These are phyloP conservation scores for Crioceris asparagi DNA, from an alignment of 2,888 invertebrate genomes.

Conservation along the genomic window DNA sequence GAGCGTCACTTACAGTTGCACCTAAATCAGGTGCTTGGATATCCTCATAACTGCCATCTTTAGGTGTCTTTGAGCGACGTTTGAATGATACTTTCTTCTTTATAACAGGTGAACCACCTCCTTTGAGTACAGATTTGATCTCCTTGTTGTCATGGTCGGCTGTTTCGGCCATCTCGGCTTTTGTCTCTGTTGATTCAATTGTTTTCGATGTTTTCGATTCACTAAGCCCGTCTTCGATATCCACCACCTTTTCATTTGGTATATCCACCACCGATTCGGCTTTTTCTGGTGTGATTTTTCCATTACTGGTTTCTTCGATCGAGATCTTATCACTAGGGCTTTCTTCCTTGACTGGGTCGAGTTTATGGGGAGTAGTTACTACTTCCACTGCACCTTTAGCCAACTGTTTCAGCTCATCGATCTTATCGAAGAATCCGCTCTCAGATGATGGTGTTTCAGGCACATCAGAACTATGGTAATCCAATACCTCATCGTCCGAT, in stretches of 20 bases:
- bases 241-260: slow-evolving; percentile 23
- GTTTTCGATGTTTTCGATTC: slow-evolving; percentile 20
- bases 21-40: slow-evolving; percentile 17
- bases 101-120: slow-evolving; percentile 23
- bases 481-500: slow-evolving; percentile 36
- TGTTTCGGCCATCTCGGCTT: slow-evolving; percentile 9
- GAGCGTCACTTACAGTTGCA: slow-evolving; percentile 5
- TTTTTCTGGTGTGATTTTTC: not conserved
- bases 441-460: slow-evolving; percentile 32
- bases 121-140: slow-evolving; percentile 25
- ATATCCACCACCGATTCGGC: not conserved
- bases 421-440: slow-evolving; percentile 24
- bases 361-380: slow-evolving; percentile 17
- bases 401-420: slow-evolving; percentile 29
- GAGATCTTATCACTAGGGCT: slow-evolving; percentile 13
- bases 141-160: slow-evolving; percentile 5
- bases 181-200: slow-evolving; percentile 13
- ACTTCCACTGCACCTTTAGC: slow-evolving; percentile 30
- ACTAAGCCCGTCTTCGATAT: slow-evolving; percentile 36
- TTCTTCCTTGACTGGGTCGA: slow-evolving; percentile 24
- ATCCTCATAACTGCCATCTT: slow-evolving; percentile 25
- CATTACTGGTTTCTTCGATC: slow-evolving; percentile 8
- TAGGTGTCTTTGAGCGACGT: slow-evolving; percentile 26
- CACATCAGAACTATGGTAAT: slow-evolving; percentile 26
- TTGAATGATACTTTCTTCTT: slow-evolving; percentile 38